Evolutionary conservation across 2,888 invertebrate species (phyloP), one percentile per base, ranked within the genome.

Genomic region (Brassicogethes aeneus): DNA sequence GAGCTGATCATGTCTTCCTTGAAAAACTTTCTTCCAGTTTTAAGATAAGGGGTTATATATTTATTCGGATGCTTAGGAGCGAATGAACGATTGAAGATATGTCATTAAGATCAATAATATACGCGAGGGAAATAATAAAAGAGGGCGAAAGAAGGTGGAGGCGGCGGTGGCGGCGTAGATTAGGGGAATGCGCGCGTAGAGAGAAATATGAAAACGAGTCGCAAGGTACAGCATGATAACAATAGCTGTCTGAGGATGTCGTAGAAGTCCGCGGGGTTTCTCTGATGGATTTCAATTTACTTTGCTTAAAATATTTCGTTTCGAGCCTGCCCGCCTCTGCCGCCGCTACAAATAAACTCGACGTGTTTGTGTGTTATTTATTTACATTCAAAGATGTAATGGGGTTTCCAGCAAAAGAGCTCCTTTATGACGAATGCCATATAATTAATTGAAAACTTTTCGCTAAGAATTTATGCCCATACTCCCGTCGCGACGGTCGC

Each of bases 41-140:
- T 23, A 32, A 32, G 32, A 32, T 32, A 32, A 32, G 32, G 32
- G 14, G 32, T 32, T 32, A 32, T 56, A 56, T 56, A 57, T 59
- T 57, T 54, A 55, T 55, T 54, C 52, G 44, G 53, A 53, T 55
- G 48, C 48, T 53, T 50, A 47, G 47, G 45, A 46, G 51, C 47
- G 48, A 47, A 53, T 47, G 54, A 46, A 56, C 45, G 45, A 45
- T 45, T 54, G 54, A 53, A 62, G 63, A 64, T 60, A 63, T 65
- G 62, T 65, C 63, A 62, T 63, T 61, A 60, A 62, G 63, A 65
- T 65, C 65, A 59, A 65, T 65, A 65, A 64, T 64, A 60, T 62
- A 62, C 64, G 61, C 59, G 45, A 54, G 60, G 61, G 60, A 59
- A 56, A 57, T 59, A 59, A 56, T 53, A 55, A 45, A 54, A 54